Evolutionary conservation across 2,797 vertebrate genomes (phyloP).

Genomic region (Paratrypauchen microcephalus): DNA sequence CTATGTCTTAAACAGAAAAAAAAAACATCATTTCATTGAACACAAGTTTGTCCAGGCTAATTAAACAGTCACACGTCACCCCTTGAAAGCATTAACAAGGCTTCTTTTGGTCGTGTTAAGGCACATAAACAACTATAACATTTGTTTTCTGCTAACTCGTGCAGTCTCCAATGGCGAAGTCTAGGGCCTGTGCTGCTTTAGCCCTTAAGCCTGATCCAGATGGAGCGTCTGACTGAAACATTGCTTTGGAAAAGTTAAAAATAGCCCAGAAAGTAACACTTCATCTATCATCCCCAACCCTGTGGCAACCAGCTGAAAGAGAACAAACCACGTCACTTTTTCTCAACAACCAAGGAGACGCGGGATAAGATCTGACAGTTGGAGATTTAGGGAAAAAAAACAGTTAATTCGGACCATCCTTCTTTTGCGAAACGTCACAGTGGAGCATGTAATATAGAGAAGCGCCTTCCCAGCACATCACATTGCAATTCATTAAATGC

Average conservation of each 20-base stretch:
- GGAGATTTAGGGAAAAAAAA: conserved; percentile 50
- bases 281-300: conserved; percentile 62
- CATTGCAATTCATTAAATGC: conserved; percentile 40
- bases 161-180: conserved; percentile 55
- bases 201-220: conserved; percentile 71
- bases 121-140: conserved; percentile 56
- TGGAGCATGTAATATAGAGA: conserved; percentile 21
- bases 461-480: conserved; percentile 6
- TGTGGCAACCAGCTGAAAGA: conserved; percentile 66
- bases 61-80: conserved; percentile 57
- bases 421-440: conserved; percentile 54
- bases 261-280: conserved; percentile 73
- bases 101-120: conserved; percentile 39
- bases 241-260: conserved; percentile 75
- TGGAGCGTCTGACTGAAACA: conserved; percentile 71
- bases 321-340: conserved; percentile 62
- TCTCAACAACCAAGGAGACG: conserved; percentile 56
- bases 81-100: conserved; percentile 47
- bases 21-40: conserved; percentile 31
- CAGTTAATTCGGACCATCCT: conserved; percentile 44
- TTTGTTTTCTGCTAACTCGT: conserved; percentile 61
- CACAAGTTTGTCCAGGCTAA: conserved; percentile 35
- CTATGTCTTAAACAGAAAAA: conserved; percentile 25
- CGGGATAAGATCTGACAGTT: conserved; percentile 62
- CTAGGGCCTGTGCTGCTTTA: conserved; percentile 51